Evolutionary conservation across 1,140 invertebrate species (phyloP).

Genomic region (Hylaeus volcanicus): DNA sequence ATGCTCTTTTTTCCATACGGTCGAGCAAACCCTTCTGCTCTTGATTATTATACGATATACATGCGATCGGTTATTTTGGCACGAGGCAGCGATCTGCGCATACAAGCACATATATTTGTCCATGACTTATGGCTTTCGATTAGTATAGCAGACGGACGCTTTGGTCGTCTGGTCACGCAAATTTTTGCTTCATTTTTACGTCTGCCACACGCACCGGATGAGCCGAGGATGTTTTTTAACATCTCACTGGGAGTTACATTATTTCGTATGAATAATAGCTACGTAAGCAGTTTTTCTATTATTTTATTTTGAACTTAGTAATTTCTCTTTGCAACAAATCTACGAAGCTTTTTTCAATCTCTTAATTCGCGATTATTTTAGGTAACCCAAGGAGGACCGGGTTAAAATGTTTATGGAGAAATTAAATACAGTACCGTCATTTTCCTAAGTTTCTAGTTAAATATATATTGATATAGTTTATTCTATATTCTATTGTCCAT

Average conservation of each 20-base stretch:
- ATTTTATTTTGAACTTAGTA: not conserved
- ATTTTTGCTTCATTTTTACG: slow-evolving; percentile 4
- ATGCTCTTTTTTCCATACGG: not conserved
- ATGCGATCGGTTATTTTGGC: slow-evolving; percentile 31
- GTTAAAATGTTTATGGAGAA: not conserved
- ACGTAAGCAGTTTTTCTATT: not conserved
- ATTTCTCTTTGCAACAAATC: not conserved
- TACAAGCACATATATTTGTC: slow-evolving; percentile 11
- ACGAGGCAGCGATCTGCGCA: slow-evolving; percentile 30
- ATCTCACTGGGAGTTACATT: not conserved
- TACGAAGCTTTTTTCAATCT: not conserved
- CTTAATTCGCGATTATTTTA: not conserved
- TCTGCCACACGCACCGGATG: slow-evolving; percentile 9
- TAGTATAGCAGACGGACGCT: slow-evolving; percentile 22
- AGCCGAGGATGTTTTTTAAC: not conserved
- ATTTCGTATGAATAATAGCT: not conserved
- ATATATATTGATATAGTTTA: too few relatives aligned
- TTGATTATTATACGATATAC: slow-evolving; percentile 29
- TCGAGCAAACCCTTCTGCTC: slow-evolving; percentile 16
- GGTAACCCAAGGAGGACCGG: not conserved
- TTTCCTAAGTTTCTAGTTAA: too few relatives aligned
- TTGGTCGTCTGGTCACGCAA: slow-evolving; percentile 2
- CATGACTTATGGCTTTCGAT: slow-evolving; percentile 41
- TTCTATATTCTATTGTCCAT: too few relatives aligned
- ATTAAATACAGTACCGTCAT: not conserved